Conservation (phyloP, 2,888 invertebrate species). For the Leistus spinibarbis region DNA sequence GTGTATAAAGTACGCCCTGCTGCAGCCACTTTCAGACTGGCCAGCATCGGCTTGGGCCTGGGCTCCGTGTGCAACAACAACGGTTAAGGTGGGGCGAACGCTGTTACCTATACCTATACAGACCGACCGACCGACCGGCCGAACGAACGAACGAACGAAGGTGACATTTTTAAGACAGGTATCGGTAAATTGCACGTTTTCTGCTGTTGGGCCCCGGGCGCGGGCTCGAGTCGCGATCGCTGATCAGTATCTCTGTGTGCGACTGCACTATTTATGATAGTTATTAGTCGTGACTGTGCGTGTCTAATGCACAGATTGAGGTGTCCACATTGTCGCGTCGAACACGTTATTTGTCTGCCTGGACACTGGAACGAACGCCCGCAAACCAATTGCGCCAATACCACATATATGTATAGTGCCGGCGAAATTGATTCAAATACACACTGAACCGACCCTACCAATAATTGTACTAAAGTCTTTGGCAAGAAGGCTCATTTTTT, state of each 20-base stretch:
- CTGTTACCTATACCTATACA: background rate
- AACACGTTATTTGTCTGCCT: background rate
- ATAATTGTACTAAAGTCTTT: too few species aligned
- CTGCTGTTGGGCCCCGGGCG: background rate
- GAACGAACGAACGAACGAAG: background rate
- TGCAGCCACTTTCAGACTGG: constrained; percentile 46
- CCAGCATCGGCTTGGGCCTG: constrained; percentile 30
- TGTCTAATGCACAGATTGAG: constrained; percentile 22
- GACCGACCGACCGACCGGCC: background rate
- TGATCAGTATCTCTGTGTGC: constrained; percentile 13
- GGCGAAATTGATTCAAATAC: too few species aligned
- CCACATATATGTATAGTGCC: too few species aligned
- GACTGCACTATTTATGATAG: constrained; percentile 21
- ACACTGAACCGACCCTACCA: too few species aligned
- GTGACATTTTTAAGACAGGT: constrained; percentile 17
- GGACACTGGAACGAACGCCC: background rate
- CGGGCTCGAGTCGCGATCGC: background rate
- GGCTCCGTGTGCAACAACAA: constrained; percentile 1
- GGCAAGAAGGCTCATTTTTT: too few species aligned
- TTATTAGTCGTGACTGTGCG: constrained; percentile 22
- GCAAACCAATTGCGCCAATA: background rate
- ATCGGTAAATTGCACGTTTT: constrained; percentile 18
- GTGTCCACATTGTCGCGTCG: constrained; percentile 3
- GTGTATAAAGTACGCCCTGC: background rate
- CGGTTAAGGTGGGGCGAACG: background rate